phyloP scores from a whole-genome alignment of 2,113 vertebrate species.

The Ciconia maguari region DNA sequence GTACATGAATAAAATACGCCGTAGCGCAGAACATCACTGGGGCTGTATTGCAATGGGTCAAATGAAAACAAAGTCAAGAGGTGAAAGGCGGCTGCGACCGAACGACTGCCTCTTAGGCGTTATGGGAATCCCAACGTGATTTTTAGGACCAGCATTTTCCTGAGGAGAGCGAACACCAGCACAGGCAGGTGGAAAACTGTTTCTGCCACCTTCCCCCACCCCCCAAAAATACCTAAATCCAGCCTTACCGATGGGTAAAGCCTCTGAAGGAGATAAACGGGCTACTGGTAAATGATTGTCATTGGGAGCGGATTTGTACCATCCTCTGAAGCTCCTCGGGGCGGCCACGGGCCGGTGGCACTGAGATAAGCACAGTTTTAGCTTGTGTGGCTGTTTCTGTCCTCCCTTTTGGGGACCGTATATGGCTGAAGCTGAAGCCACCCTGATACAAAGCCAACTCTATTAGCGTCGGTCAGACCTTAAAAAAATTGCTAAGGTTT shows the following conservation, averaged over 20 bases:
- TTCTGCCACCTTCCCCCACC: background rate
- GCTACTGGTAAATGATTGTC: background rate
- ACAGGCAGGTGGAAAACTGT: background rate
- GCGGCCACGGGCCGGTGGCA: background rate
- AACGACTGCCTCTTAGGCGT: no score
- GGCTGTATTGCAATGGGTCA: fast-evolving
- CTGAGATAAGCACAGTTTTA: no score
- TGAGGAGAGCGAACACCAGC: background rate
- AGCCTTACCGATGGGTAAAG: background rate
- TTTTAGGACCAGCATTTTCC: background rate
- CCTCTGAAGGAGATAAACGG: background rate
- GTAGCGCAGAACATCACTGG: fast-evolving
- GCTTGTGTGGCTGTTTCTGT: background rate
- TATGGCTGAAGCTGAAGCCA: background rate
- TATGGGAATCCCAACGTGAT: background rate
- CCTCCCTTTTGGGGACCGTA: background rate
- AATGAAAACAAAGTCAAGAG: background rate
- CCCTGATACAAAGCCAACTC: background rate
- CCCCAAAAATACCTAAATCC: no score
- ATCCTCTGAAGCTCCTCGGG: background rate
- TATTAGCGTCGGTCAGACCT: fast-evolving
- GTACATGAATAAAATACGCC: fast-evolving
- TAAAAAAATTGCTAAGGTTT: background rate
- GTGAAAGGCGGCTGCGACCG: background rate
- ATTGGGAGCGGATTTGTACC: no score